Evolutionary conservation across 2,888 invertebrate species (phyloP).

Genomic region (Emesis russula): DNA sequence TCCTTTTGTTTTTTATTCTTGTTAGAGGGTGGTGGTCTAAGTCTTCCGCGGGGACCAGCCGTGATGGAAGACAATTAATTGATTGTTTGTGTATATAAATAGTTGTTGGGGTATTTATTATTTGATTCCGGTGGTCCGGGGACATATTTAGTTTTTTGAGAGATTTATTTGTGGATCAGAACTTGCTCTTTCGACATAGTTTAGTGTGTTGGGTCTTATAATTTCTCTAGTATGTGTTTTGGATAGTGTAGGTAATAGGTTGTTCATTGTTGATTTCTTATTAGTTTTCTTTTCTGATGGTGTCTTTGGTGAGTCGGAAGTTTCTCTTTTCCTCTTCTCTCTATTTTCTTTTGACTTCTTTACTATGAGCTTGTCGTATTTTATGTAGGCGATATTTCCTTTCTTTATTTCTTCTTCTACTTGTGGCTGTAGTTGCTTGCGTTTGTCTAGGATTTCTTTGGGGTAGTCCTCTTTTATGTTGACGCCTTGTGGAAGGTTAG

Average conservation of each 20-base stretch:
- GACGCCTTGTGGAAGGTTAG: not conserved
- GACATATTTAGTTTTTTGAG: conserved; percentile 49
- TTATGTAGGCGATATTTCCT: conserved; percentile 52
- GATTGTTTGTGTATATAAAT: conserved; percentile 11
- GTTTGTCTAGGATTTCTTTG: too few relatives aligned
- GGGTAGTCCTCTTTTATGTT: not conserved
- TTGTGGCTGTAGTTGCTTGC: not conserved
- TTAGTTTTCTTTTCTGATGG: not conserved
- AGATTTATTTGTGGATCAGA: conserved; percentile 47
- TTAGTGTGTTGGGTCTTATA: conserved; percentile 49
- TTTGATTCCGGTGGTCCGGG: conserved; percentile 43
- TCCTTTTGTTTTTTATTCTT: too few relatives aligned
- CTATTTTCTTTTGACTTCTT: conserved; percentile 23
- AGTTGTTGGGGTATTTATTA: conserved; percentile 35
- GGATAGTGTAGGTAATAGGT: conserved; percentile 19
- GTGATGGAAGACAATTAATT: conserved; percentile 9
- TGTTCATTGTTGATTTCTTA: conserved; percentile 38
- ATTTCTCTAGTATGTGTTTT: conserved; percentile 43
- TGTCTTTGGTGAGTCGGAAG: conserved; percentile 48
- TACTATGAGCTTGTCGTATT: conserved; percentile 40
- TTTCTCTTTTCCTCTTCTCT: conserved; percentile 44
- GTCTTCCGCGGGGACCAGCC: not conserved
- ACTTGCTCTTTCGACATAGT: conserved; percentile 49
- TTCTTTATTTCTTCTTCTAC: conserved; percentile 50
- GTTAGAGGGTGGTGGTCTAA: too few relatives aligned